Evolutionary conservation across 2,113 vertebrate genomes (phyloP).

Genomic region (Microcebus lehilahytsara): DNA sequence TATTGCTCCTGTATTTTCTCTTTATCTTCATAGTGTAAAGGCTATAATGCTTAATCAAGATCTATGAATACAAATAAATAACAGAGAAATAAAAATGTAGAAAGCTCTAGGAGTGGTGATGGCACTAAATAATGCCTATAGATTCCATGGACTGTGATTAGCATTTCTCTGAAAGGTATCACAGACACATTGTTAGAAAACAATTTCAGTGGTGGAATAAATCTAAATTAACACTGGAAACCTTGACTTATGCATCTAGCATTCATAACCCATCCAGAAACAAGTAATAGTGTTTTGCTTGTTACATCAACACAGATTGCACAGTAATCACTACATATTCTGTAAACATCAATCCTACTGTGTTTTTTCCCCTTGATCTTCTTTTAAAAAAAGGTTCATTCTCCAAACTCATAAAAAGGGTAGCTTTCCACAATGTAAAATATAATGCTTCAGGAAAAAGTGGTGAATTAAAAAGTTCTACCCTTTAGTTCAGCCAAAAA

Average conservation of each 20-base stretch:
- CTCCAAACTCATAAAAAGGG: not conserved
- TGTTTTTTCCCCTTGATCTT: conserved; percentile 30
- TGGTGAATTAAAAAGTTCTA: not conserved
- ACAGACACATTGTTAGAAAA: conserved; percentile 32
- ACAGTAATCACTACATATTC: conserved; percentile 2
- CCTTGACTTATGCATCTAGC: conserved; percentile 37
- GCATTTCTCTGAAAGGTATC: conserved; percentile 42
- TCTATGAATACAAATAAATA: conserved; percentile 52
- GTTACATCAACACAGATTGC: not conserved
- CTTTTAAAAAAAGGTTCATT: not conserved
- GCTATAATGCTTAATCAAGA: conserved; percentile 57
- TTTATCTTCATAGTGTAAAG: conserved; percentile 26
- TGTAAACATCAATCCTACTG: conserved; percentile 17
- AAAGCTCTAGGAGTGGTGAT: not conserved
- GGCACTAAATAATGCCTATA: conserved; percentile 52
- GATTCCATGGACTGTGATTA: conserved; percentile 49
- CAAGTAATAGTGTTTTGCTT: conserved; percentile 30
- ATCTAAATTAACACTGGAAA: conserved; percentile 46
- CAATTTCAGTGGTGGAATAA: conserved; percentile 16
- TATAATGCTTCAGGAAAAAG: not conserved
- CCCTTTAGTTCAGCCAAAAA: not conserved
- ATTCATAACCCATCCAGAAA: conserved; percentile 38
- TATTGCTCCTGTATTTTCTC: conserved; percentile 60
- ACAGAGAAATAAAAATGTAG: conserved; percentile 44
- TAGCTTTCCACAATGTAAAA: not conserved